A percentile compares a stretch with the other conserved stretches of the same genome.
These are phyloP conservation scores for Synergus itoensis DNA, from an alignment of 2,888 invertebrate species.

Conservation along the genomic window DNA sequence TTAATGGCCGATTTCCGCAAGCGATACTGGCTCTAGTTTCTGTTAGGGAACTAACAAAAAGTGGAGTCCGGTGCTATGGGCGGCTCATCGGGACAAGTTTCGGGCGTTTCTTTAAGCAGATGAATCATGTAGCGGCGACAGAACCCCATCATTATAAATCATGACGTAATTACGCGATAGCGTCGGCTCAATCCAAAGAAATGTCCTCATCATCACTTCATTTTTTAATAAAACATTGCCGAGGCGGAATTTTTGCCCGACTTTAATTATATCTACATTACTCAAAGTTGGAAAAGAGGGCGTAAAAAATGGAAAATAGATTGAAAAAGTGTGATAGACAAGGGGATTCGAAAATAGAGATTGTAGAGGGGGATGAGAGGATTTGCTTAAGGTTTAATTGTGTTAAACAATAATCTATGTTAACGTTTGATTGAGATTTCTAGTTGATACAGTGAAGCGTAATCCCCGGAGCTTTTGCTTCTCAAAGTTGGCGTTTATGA, in stretches of 20 bases:
- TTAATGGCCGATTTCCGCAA: constrained; percentile 38
- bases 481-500: constrained; percentile 37
- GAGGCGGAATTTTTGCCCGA: too few species aligned
- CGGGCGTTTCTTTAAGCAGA: constrained; percentile 61
- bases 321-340: too few species aligned
- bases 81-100: constrained; percentile 2
- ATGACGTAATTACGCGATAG: constrained; percentile 69
- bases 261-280: too few species aligned
- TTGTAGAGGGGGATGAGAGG: not conserved
- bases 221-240: not conserved
- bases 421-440: not conserved
- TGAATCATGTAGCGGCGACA: constrained; percentile 63
- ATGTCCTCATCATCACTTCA: not conserved
- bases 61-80: not conserved
- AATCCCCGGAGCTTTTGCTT: constrained; percentile 24
- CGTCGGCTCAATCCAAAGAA: constrained; percentile 58
- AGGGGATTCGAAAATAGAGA: not conserved
- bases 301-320: too few species aligned
- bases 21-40: constrained; percentile 29
- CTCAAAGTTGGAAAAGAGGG: too few species aligned
- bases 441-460: not conserved
- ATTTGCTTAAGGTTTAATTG: not conserved
- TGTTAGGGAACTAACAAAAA: constrained; percentile 1
- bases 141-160: constrained; percentile 71
- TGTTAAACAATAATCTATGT: not conserved